Evolutionary conservation across 1,140 invertebrate genomes (phyloP), one percentile per base, ranked within the genome.

Genomic region (Mamestra configurata): DNA sequence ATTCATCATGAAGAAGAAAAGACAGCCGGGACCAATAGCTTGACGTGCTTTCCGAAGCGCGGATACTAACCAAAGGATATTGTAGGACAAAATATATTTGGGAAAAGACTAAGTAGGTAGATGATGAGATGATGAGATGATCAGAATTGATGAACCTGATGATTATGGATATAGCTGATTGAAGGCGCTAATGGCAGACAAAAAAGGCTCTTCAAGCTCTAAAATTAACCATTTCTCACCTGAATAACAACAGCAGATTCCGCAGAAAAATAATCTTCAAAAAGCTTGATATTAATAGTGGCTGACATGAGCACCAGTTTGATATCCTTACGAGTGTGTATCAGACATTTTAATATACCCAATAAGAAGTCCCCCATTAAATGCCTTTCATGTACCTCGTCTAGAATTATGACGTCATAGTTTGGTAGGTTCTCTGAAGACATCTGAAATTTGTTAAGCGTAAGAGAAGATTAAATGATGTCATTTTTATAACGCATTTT

Each of bases 271-370:
- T 99, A 99, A 80, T 97, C 95, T 81, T 96, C 96, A 94, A 99
- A 99, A 1, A 99, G 95, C 82, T 98, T 96, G 53, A 99, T 97
- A 95, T 99, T 99, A 51, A 99, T 99, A 1, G 99, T 99, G 13
- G 99, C 99, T 6, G 99, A 99, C 99, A 99, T 99, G 0, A 99
- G 96, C 18, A 99, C 97, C 6, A 99, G 94, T 94, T 99, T 99
- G 4, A 99, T 93, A 88, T 99, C 97, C 18, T 95, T 88, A 71
- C 98, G 95, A 91, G 97, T 97, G 86, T 97, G 96, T 53, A 99
- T 95, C 5, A 99, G 90, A 90, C 98, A 99, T 90, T 99, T 99
- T 71, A 99, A 96, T 7, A 99, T 96, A 3, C 99, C 98, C 7
- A 99, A 94, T 18, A 99, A 95, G 93, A 99, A 99, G 93, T 99